Evolutionary conservation across 2,888 invertebrate species (phyloP), one percentile per base, ranked within the genome.

Genomic region (Clusia tigrina): DNA sequence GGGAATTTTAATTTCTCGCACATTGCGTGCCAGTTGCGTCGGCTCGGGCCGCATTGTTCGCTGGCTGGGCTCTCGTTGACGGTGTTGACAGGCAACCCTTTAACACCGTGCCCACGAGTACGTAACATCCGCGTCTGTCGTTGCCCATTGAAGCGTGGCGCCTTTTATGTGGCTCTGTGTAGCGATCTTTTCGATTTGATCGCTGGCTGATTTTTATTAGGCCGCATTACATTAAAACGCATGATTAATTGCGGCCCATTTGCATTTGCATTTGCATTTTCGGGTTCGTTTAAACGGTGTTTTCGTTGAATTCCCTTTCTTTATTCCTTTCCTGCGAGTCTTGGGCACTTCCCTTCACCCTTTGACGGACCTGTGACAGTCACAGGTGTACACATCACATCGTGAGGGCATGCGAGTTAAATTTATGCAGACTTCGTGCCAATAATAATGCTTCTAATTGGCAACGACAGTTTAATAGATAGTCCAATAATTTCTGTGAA

Each of bases 1-100:
- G 77, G 74, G 77, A 78, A 78, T 78, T 78, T 77, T 77, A 76
- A 78, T 78, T 77, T 71, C 77, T 75, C 74, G 73, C 73, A 32
- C 46, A 61, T 58, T 65, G 74, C 57, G 62, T 64, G 59, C 52
- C 24, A 53, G 37, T 65, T 67, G 64, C 63, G 69, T 61, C 67
- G 68, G 61, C 70, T 68, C 69, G 69, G 72, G 70, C 48, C 69
- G 62, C 66, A 61, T 37, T 54, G 42, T 51, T 57, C 42, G 64
- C 64, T 64, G 64, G 2, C n/a, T n/a, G n/a, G n/a, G n/a, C n/a
- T n/a, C n/a, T n/a, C n/a, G n/a, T n/a, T n/a, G 42, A 23, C 46
- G 22, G 56, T 42, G 57, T n/a, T 65, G 67, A 58, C 24, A 57
- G 67, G 69, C 72, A 76, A 78, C 77, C 78, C 78, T 76, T 78